A percentile compares a stretch with the other conserved stretches of the same genome.
phyloP scores from a whole-genome alignment of 2,797 vertebrate species.

The Leptodactylus fallax region DNA sequence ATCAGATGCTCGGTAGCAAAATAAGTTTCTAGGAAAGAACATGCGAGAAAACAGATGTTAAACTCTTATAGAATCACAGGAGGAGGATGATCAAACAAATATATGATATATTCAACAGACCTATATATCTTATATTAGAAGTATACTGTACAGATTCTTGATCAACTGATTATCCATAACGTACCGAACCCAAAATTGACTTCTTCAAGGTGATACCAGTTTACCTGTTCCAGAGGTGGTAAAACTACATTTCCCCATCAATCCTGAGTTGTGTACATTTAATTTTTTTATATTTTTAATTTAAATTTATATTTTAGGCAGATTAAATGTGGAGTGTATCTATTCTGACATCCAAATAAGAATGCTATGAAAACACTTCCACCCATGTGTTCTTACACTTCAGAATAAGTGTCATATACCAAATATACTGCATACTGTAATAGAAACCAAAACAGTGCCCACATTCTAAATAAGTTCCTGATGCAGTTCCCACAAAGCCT shows the following conservation, averaged over 20 bases:
- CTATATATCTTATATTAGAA: too few relatives aligned
- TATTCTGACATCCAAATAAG: too few relatives aligned
- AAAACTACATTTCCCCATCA: background rate
- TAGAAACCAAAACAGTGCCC: too few relatives aligned
- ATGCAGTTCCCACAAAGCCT: too few relatives aligned
- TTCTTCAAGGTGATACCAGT: background rate
- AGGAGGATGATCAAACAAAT: background rate
- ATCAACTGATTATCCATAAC: background rate
- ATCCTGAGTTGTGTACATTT: background rate
- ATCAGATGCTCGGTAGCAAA: conserved; percentile 70
- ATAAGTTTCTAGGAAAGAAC: conserved; percentile 82
- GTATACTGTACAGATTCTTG: background rate
- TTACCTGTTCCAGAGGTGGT: background rate
- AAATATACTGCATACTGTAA: too few relatives aligned
- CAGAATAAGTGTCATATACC: too few relatives aligned
- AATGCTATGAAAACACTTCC: too few relatives aligned
- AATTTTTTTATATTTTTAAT: background rate
- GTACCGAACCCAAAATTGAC: background rate
- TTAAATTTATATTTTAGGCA: background rate
- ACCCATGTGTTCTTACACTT: too few relatives aligned
- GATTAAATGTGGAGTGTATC: background rate
- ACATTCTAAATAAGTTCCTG: too few relatives aligned
- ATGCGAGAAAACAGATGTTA: background rate
- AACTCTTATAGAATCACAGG: background rate
- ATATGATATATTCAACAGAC: background rate